A percentile compares a stretch with the other conserved stretches of the same genome.
phyloP scores from a whole-genome alignment of 30 jellyfish, hydroid and myxozoan genomes.

The Catostylus mosaicus region DNA sequence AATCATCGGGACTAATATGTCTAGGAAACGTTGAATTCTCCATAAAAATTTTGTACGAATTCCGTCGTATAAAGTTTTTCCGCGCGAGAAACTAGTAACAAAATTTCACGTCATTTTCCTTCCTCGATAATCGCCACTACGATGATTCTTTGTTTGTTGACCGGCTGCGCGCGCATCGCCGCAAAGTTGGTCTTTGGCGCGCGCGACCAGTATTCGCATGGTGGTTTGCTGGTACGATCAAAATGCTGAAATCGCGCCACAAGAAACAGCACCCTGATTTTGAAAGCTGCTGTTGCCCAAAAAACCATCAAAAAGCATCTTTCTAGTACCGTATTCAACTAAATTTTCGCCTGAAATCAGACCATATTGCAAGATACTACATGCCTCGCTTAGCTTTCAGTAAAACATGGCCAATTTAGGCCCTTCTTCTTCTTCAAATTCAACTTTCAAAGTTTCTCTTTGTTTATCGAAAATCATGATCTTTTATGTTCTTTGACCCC shows the following conservation, averaged over 20 bases:
- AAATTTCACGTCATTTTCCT: constrained; percentile 57
- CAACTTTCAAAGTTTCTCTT: neutral
- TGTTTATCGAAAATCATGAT: constrained; percentile 22
- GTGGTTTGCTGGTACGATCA: constrained; percentile 72
- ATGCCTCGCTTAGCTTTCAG: too few species aligned
- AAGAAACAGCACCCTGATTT: constrained; percentile 24
- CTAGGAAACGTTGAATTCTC: neutral
- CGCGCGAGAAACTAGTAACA: constrained; percentile 30
- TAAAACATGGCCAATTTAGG: neutral
- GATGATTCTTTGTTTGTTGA: constrained; percentile 20
- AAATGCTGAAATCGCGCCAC: constrained; percentile 39
- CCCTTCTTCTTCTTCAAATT: neutral
- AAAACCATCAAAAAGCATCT: too few species aligned
- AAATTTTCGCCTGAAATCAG: too few species aligned
- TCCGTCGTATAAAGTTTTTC: neutral
- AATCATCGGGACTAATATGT: constrained; percentile 41
- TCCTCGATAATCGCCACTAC: constrained; percentile 10
- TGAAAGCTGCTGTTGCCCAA: constrained; percentile 14
- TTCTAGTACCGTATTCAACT: too few species aligned
- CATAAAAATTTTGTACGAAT: neutral
- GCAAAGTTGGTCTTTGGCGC: constrained; percentile 45
- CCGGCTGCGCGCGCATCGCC: constrained; percentile 70
- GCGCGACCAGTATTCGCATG: constrained; percentile 51
- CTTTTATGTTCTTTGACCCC: constrained; percentile 49
- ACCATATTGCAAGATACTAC: too few species aligned